Evolutionary conservation across 2,888 invertebrate genomes (phyloP).

Genomic region (Mellilla xanthometata): DNA sequence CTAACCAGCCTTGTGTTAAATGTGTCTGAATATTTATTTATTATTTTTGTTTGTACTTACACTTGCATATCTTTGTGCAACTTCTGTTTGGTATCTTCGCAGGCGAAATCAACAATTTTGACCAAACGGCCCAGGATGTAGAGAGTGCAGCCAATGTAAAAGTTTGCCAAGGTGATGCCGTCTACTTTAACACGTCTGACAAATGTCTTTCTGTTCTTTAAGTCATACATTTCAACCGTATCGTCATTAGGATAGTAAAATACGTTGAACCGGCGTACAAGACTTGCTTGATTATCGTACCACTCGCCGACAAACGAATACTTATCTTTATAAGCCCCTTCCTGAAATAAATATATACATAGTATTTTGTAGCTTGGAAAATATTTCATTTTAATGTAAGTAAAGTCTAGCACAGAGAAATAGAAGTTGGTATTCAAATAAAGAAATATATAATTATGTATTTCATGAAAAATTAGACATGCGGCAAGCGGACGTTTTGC

Average conservation of each 20-base stretch:
- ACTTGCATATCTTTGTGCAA: slow-evolving; percentile 85
- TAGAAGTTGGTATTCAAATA: too few species aligned
- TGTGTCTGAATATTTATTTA: too few species aligned
- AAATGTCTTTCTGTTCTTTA: slow-evolving; percentile 85
- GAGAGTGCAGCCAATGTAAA: slow-evolving; percentile 88
- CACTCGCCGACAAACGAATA: slow-evolving; percentile 90
- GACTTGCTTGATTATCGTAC: slow-evolving; percentile 91
- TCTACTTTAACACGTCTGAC: slow-evolving; percentile 87
- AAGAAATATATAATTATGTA: too few species aligned
- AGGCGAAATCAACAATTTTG: slow-evolving; percentile 88
- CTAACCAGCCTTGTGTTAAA: too few species aligned
- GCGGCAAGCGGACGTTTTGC: too few species aligned
- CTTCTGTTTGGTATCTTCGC: slow-evolving; percentile 85
- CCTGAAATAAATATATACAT: too few species aligned
- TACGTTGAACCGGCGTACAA: slow-evolving; percentile 88
- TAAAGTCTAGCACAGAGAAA: too few species aligned
- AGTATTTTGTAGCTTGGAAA: too few species aligned
- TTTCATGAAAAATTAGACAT: too few species aligned
- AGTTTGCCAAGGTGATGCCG: slow-evolving; percentile 84
- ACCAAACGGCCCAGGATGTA: slow-evolving; percentile 89
- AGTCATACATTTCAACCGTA: slow-evolving; percentile 90
- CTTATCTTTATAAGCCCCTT: slow-evolving; percentile 78
- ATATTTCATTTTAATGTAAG: too few species aligned
- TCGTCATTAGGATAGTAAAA: slow-evolving; percentile 90
- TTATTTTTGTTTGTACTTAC: too few species aligned